phyloP scores from a whole-genome alignment of 1,140 invertebrate genomes.

The Eciton burchellii region DNA sequence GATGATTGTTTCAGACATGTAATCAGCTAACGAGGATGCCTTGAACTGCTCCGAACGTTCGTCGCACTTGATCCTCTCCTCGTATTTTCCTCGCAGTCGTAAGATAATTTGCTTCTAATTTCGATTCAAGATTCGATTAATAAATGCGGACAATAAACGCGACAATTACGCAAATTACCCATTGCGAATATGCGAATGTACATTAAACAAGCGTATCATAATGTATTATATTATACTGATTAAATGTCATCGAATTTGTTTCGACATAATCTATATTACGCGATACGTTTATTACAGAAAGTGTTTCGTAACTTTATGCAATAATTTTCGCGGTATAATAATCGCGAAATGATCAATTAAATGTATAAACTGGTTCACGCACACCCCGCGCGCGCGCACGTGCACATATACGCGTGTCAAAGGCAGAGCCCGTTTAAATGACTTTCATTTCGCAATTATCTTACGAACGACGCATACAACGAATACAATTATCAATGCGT shows the following conservation, averaged over 20 bases:
- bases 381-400: background rate
- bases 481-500: background rate
- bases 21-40: too few relatives aligned
- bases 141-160: too few relatives aligned
- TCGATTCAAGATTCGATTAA: too few relatives aligned
- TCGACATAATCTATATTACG: background rate
- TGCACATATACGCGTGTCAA: background rate
- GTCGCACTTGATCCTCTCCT: too few relatives aligned
- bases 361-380: background rate
- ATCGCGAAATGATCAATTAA: background rate
- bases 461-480: background rate
- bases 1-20: too few relatives aligned
- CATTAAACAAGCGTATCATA: background rate
- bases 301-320: background rate
- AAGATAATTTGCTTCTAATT: too few relatives aligned
- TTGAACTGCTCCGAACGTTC: too few relatives aligned
- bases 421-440: background rate
- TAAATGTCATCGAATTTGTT: conserved; percentile 5
- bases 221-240: conserved; percentile 1
- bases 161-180: too few relatives aligned
- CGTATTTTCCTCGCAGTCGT: too few relatives aligned
- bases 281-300: conserved; percentile 17
- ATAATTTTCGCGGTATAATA: background rate
- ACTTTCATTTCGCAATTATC: background rate
- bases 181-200: background rate